Evolutionary conservation across 2,113 vertebrate genomes (phyloP).

Genomic region (Poeciliopsis retropinna): DNA sequence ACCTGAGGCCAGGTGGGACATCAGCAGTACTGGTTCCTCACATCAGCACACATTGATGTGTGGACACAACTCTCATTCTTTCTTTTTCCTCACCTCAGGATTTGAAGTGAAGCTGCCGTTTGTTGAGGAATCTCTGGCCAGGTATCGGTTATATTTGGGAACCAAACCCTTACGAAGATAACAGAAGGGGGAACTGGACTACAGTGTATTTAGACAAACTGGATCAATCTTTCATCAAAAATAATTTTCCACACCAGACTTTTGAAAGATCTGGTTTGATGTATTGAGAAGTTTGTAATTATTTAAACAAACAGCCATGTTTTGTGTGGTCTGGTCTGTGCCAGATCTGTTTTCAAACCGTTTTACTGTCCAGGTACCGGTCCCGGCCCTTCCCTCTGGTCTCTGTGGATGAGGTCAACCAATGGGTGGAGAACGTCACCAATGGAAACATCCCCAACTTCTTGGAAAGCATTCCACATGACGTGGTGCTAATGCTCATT

Average conservation of each 20-base stretch:
- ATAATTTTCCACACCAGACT: too few species aligned
- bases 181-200: neutral
- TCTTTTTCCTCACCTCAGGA: slow-evolving; percentile 63
- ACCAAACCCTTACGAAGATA: neutral
- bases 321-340: neutral
- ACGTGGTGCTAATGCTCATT: slow-evolving; percentile 85
- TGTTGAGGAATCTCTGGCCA: slow-evolving; percentile 80
- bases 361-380: slow-evolving; percentile 70
- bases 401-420: slow-evolving; percentile 84
- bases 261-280: neutral
- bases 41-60: too few species aligned
- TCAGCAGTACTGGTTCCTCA: neutral
- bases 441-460: slow-evolving; percentile 86
- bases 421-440: slow-evolving; percentile 88
- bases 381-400: slow-evolving; percentile 82
- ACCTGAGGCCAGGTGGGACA: slow-evolving; percentile 57
- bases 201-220: neutral
- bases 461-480: slow-evolving; percentile 82
- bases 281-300: neutral
- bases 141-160: slow-evolving; percentile 62
- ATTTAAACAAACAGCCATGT: neutral
- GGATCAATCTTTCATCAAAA: too few species aligned
- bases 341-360: neutral
- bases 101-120: slow-evolving; percentile 85
- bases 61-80: neutral